Base-by-base conservation (phyloP, 1,140 invertebrate genomes). In the Kradibia gibbosae region DNA sequence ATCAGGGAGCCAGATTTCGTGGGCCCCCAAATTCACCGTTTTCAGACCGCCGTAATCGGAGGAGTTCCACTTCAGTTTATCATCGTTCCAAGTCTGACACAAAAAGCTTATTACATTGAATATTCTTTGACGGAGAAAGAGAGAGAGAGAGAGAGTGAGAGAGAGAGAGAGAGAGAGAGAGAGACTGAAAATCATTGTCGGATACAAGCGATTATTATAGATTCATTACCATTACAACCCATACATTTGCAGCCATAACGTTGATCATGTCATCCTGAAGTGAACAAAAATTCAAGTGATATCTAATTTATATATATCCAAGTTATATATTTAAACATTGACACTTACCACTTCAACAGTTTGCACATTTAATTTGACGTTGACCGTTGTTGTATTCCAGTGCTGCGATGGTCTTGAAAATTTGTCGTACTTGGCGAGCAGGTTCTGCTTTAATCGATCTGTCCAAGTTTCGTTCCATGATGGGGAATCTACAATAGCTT, bases 1-100 rank as follows among this genome's bases (percentile, higher is more conserved):
- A 87, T 95, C 93, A 1, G 94, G 94, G 84, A 93, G 92, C 94
- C 94, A 95, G 71, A 95, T 89, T 89, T 94, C 94, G 84, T 94
- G 92, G 80, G 93, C 91, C 0, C 92, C 93, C 78, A 95, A 86
- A 84, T 93, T 92, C 36, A 94, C 87, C 57, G 86, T 83, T 4
- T 86, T 86, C 8, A 95, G 88, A 67, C 92, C 93, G 15, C 93
- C 94, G 84, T 94, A 95, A 17, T 94, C 91, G 0, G 86, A 88
- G 0, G 91, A 84, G 84, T 94, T 93, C 94, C 94, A 95, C 73
- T 91, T 92, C 3, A 95, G 88, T 80, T 94, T 93, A 70, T 94
- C 93, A 85, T 95, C 94, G 34, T 85, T 91, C 94, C 94, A 95
- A 11, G 80, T 75, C 94, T 96, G 89, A 84, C 22, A 67, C 17